These are phyloP conservation scores for Aurelia aurita DNA, from an alignment of 30 jellyfish, hydroid and myxozoan genomes.

Conservation along the genomic window DNA sequence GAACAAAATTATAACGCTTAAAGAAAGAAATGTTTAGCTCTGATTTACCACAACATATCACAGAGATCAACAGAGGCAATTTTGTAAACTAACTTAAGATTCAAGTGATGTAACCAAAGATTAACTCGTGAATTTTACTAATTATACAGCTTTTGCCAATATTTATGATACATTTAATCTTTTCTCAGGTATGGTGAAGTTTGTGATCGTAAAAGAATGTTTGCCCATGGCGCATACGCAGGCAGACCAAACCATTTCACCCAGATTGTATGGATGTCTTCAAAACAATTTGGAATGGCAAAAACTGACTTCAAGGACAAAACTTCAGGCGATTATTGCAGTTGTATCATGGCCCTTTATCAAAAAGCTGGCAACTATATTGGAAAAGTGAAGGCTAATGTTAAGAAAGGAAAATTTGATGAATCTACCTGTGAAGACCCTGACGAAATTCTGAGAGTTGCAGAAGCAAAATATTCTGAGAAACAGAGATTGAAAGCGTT, in stretches of 20 bases:
- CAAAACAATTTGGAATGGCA: constrained; percentile 68
- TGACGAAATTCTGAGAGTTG: constrained; percentile 19
- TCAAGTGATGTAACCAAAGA: too few species aligned
- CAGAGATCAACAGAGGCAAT: too few species aligned
- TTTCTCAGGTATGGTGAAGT: constrained; percentile 67
- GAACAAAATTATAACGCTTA: too few species aligned
- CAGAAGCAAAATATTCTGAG: constrained; percentile 16
- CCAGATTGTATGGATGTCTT: constrained; percentile 73
- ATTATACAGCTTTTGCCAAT: not conserved
- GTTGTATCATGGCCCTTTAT: constrained; percentile 63
- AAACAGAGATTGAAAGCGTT: not conserved
- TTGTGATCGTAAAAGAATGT: constrained; percentile 37
- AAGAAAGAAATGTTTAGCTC: too few species aligned
- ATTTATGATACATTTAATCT: not conserved
- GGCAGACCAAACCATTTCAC: constrained; percentile 69
- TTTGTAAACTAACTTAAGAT: too few species aligned
- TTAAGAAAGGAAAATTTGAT: constrained; percentile 67
- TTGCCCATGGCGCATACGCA: constrained; percentile 31
- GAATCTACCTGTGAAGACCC: constrained; percentile 56
- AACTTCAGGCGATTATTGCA: constrained; percentile 52
- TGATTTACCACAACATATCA: too few species aligned
- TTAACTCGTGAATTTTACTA: too few species aligned
- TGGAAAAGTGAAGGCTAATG: constrained; percentile 67
- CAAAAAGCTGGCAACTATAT: constrained; percentile 63
- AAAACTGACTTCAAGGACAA: constrained; percentile 43